These are phyloP conservation scores for Gallinago stenura DNA, from an alignment of 2,797 vertebrate genomes.

Conservation along the genomic window DNA sequence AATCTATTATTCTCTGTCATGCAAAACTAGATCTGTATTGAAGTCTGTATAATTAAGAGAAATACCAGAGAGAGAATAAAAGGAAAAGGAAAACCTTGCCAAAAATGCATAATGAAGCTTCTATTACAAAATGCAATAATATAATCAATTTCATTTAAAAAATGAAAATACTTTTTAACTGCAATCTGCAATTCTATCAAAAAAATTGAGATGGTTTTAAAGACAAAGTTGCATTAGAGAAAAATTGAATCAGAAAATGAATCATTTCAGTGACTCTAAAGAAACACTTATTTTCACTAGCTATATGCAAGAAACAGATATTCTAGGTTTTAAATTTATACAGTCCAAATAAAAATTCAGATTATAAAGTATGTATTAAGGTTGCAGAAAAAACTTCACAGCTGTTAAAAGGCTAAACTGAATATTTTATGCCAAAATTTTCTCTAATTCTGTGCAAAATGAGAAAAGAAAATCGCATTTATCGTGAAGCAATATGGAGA, in stretches of 20 bases:
- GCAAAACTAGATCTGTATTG: constrained; percentile 41
- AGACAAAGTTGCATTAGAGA: neutral
- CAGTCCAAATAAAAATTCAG: neutral
- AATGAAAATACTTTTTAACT: constrained; percentile 60
- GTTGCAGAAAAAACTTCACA: neutral
- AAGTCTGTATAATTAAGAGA: constrained; percentile 63
- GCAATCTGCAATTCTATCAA: constrained; percentile 43
- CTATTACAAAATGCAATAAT: constrained; percentile 61
- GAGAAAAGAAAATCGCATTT: neutral
- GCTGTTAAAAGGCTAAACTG: neutral
- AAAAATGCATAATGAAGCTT: constrained; percentile 61
- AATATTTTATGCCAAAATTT: neutral
- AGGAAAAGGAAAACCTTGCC: constrained; percentile 53
- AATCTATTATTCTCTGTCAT: constrained; percentile 53
- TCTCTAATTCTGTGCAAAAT: neutral
- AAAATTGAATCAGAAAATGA: constrained; percentile 13
- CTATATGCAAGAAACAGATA: neutral
- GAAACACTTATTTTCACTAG: neutral
- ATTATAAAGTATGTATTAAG: neutral
- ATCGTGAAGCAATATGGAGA: neutral
- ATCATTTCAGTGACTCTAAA: neutral
- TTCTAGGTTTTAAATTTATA: neutral
- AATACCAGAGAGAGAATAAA: constrained; percentile 56
- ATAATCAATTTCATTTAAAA: constrained; percentile 55
- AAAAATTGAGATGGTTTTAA: constrained; percentile 15